Percentiles rank a stretch among this genome's conserved stretches.
Conservation (phyloP, 2,888 invertebrate genomes). For the Metalampra italica region DNA sequence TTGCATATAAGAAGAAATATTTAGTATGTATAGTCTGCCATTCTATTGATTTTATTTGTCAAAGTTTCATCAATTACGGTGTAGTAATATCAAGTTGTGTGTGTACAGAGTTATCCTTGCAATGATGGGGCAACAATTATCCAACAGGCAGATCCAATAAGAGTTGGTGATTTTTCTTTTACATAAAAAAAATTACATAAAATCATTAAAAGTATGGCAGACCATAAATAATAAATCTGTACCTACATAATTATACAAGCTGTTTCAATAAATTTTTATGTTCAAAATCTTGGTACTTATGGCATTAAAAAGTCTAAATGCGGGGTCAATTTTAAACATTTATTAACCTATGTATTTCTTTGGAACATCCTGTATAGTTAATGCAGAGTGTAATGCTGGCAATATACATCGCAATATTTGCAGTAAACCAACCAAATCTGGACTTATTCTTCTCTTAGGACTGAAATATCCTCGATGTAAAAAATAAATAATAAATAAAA, state of each 20-base stretch:
- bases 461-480: too few species aligned
- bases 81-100: neutral
- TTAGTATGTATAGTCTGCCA: neutral
- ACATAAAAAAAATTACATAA: neutral
- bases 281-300: too few species aligned
- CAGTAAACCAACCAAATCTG: too few species aligned
- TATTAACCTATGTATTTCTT: too few species aligned
- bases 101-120: neutral
- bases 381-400: too few species aligned
- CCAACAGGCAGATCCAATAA: neutral
- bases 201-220: neutral
- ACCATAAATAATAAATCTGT: neutral
- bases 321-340: too few species aligned
- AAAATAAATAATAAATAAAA: too few species aligned
- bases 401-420: too few species aligned
- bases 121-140: neutral
- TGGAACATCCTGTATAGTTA: too few species aligned
- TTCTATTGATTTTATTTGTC: neutral
- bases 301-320: too few species aligned
- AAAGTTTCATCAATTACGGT: neutral
- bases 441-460: too few species aligned
- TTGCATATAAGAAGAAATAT: neutral
- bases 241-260: neutral
- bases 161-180: neutral
- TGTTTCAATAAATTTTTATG: too few species aligned